Percentiles rank a stretch among this genome's conserved stretches.
phyloP scores from a whole-genome alignment of 2,113 vertebrate genomes.

The Dasyurus viverrinus region DNA sequence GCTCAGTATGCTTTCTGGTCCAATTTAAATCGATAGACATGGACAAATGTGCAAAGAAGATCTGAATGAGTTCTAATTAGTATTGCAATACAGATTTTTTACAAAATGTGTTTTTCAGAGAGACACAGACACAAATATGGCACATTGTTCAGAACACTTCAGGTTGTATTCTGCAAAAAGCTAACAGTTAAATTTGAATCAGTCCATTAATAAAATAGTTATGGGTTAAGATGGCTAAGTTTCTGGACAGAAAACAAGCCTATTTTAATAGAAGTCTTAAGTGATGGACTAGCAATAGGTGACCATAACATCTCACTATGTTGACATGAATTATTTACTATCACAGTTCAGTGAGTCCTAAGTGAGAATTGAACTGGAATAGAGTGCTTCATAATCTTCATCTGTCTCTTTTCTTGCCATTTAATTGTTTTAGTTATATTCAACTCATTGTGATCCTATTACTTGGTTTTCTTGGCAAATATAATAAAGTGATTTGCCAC shows the following conservation, averaged over 20 bases:
- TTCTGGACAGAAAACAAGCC: slow-evolving; percentile 11
- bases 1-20: neutral
- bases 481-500: no score
- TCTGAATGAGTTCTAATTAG: neutral
- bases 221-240: neutral
- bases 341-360: neutral
- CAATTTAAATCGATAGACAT: neutral
- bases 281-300: slow-evolving; percentile 4
- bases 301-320: neutral
- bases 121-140: neutral
- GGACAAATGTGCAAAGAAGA: slow-evolving; percentile 10
- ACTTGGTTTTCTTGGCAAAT: no score
- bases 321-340: neutral
- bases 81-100: neutral
- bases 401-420: neutral
- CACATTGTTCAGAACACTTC: neutral
- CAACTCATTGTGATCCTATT: no score
- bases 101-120: neutral
- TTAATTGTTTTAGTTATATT: neutral
- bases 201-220: neutral
- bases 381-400: neutral
- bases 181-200: neutral
- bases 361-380: neutral
- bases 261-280: neutral
- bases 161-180: slow-evolving; percentile 40